Evolutionary conservation across 2,797 vertebrate genomes (phyloP).

Genomic region (Columba guinea): DNA sequence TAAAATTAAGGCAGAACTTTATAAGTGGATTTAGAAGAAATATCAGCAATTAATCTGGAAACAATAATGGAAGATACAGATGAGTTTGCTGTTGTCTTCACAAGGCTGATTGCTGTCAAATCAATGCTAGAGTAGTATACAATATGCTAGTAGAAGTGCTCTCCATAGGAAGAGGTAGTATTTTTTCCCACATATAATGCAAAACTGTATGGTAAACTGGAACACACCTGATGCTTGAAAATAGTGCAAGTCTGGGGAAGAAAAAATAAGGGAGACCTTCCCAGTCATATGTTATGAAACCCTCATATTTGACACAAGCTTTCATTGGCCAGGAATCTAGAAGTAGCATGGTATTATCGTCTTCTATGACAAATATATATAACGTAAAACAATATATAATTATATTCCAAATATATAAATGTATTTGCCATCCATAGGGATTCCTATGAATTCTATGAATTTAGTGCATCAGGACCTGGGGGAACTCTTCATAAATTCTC

Average conservation of each 20-base stretch:
- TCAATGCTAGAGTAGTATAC: background rate
- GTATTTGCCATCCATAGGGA: background rate
- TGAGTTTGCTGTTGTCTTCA: background rate
- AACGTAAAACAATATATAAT: background rate
- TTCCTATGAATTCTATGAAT: background rate
- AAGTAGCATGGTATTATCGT: background rate
- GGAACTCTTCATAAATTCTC: background rate
- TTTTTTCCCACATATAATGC: background rate
- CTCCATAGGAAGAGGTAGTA: background rate
- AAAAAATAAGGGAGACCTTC: background rate
- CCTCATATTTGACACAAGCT: background rate
- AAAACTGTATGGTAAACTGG: background rate
- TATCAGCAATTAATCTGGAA: background rate
- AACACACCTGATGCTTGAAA: background rate
- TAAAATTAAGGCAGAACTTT: background rate
- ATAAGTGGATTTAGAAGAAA: background rate
- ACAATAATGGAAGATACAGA: background rate
- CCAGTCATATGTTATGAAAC: background rate
- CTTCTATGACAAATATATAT: background rate
- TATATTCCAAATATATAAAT: background rate
- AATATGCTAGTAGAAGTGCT: background rate
- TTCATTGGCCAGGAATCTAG: background rate
- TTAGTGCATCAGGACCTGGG: background rate
- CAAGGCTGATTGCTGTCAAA: background rate
- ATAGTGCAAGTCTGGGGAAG: background rate